phyloP scores from a whole-genome alignment of 2,113 vertebrate genomes.

The Oostethus manadensis region DNA sequence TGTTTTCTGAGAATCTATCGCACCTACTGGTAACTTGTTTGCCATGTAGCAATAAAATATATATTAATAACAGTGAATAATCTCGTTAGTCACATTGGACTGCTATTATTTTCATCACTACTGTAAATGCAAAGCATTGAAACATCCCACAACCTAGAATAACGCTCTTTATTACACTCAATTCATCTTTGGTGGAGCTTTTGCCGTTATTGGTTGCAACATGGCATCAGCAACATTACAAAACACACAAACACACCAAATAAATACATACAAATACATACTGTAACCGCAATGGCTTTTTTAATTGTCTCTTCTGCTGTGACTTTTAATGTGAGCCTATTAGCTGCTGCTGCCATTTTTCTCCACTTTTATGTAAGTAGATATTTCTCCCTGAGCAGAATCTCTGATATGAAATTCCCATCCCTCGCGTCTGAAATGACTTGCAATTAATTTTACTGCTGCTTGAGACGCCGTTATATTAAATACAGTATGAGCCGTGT shows the following conservation, averaged over 20 bases:
- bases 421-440: conserved; percentile 2
- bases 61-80: too few relatives aligned
- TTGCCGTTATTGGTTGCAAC: background rate
- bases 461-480: conserved; percentile 14
- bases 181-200: background rate
- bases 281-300: too few relatives aligned
- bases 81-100: too few relatives aligned
- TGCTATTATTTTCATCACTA: too few relatives aligned
- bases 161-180: background rate
- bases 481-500: background rate
- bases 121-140: background rate
- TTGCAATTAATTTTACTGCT: conserved; percentile 12
- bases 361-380: background rate
- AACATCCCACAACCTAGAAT: background rate
- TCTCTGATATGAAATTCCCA: background rate
- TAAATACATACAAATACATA: background rate
- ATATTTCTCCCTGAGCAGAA: background rate
- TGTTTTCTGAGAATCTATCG: too few relatives aligned
- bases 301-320: background rate
- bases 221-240: too few relatives aligned
- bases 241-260: too few relatives aligned
- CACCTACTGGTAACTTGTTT: too few relatives aligned
- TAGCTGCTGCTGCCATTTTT: background rate
- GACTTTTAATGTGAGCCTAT: background rate
- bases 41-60: too few relatives aligned